Base-by-base conservation (phyloP, 2,797 vertebrate species). In the Tiaroga cobitis region DNA sequence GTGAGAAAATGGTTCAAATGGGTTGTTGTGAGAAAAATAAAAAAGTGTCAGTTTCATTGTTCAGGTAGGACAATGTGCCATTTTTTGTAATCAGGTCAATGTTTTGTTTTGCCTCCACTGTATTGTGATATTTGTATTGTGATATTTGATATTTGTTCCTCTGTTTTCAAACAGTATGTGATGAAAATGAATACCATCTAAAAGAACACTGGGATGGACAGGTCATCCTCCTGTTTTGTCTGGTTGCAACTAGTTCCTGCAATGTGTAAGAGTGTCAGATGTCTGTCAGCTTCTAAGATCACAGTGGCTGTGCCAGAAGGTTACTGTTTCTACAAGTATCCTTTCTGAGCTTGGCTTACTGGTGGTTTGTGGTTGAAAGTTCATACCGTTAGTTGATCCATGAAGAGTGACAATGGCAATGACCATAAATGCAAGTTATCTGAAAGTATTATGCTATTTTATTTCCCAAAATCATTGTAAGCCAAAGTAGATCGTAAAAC, bases 361-460 rank as follows among this genome's bases (percentile, higher is more conserved):
- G 19, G 29, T 78, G 81, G 46, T 76, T 54, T 16, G 19, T 61
- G 43, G 24, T 37, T 19, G 51, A 87, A 90, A 88, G 86, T 81
- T 75, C 89, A 92, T 21, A 81, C 81, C 39, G 24, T 29, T 6
- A 18, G 26, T n/a, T 54, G 29, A n/a, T 70, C 54, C 39, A 19
- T 54, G 46, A 46, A 43, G 26, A 65, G 65, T 34, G 9, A 49
- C 15, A 49, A 49, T 49, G 15, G 46, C 46, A 49, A 49, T 49
- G 16, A 15, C 5, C 46, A 49, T 49, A 49, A 49, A 49, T 49
- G 15, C 46, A 49, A 49, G 46, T 49, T 49, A 16, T 49, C 46
- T 16, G 16, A 16, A 49, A 49, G 46, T 49, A 49, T 16, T 49
- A 49, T 49, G 15, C 4, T 49, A 16, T 15, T 16, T 49, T 49